Evolutionary conservation across 1,140 invertebrate species (phyloP), one percentile per base, ranked within the genome.

Genomic region (Euura lappo): DNA sequence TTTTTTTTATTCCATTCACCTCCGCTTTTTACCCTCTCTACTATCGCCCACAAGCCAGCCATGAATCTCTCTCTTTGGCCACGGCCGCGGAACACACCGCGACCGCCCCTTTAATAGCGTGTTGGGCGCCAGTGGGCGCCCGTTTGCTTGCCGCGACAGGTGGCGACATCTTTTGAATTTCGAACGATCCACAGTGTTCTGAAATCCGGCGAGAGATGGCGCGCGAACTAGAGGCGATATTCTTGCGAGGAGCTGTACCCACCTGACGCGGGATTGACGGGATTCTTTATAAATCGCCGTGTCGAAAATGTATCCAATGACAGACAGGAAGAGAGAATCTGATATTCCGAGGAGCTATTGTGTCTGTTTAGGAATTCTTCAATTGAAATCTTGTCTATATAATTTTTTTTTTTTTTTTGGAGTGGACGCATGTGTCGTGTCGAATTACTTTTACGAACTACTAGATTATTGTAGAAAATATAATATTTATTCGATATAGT

Each of bases 81-180:
- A 28, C 28, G 28, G 28, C 28, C 28, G 82, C 79, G 82, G 80
- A 79, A 60, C 51, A n/a, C 10, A 60, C 51, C 84, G 79, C 81
- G 74, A 28, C 73, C 86, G 86, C 85, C 85, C 85, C 82, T 83
- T 87, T 87, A 88, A 88, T 88, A 82, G 82, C 80, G 78, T 81
- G 80, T 79, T 78, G 28, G 76, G 76, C 28, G 28, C 28, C 28
- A 28, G 28, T 28, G 28, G 8, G 51, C 51, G 10, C 51, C 8
- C 13, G 6, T 60, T n/a, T 6, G 8, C 3, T n/a, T 3, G 51
- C 51, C 4, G 3, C 10, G 10, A 60, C 51, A n/a, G 8, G 51
- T 60, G 51, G 10, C 51, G 51, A 8, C 51, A 60, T 60, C 51
- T 60, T 3, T 60, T n/a, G 51, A n/a, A 8, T 60, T 28, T 28